Percentiles rank a stretch among this genome's conserved stretches.
phyloP scores from a whole-genome alignment of 2,797 vertebrate genomes.

The Poeciliopsis turneri region DNA sequence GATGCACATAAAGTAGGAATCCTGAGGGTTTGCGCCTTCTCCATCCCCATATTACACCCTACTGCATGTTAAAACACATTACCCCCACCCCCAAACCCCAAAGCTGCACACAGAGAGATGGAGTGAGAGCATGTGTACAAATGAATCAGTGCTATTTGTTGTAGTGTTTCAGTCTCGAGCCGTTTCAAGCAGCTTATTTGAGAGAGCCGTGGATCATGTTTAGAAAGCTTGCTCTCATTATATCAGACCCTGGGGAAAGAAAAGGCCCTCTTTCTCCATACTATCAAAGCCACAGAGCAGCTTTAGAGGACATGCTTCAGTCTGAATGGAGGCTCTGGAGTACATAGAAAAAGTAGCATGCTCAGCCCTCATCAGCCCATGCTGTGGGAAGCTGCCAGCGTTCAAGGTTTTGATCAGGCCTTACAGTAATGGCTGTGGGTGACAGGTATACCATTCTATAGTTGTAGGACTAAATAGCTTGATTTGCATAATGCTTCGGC shows the following conservation, averaged over 20 bases:
- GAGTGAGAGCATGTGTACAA: conserved; percentile 51
- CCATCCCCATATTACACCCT: conserved; percentile 40
- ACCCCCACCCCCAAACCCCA: neutral
- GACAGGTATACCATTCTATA: conserved; percentile 73
- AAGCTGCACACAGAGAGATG: conserved; percentile 19
- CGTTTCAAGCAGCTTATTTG: conserved; percentile 71
- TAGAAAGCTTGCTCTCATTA: conserved; percentile 79
- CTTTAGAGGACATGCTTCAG: conserved; percentile 73
- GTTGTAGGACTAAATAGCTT: conserved; percentile 70
- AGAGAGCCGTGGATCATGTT: conserved; percentile 75
- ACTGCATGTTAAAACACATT: conserved; percentile 55
- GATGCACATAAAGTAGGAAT: conserved; percentile 28
- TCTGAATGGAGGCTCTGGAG: conserved; percentile 68
- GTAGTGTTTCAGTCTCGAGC: conserved; percentile 63
- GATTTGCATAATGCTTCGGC: conserved; percentile 78
- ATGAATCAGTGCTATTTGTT: conserved; percentile 72
- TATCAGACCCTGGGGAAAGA: conserved; percentile 78
- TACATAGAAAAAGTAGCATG: conserved; percentile 68
- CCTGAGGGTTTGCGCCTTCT: conserved; percentile 33
- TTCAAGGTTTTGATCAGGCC: conserved; percentile 78
- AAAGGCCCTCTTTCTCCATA: conserved; percentile 66
- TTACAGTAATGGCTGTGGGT: conserved; percentile 64
- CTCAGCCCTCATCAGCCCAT: conserved; percentile 72
- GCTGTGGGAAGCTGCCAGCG: conserved; percentile 72
- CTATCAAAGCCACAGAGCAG: conserved; percentile 76